Evolutionary conservation across 1,140 invertebrate genomes (phyloP).

Genomic region (Popillia japonica): DNA sequence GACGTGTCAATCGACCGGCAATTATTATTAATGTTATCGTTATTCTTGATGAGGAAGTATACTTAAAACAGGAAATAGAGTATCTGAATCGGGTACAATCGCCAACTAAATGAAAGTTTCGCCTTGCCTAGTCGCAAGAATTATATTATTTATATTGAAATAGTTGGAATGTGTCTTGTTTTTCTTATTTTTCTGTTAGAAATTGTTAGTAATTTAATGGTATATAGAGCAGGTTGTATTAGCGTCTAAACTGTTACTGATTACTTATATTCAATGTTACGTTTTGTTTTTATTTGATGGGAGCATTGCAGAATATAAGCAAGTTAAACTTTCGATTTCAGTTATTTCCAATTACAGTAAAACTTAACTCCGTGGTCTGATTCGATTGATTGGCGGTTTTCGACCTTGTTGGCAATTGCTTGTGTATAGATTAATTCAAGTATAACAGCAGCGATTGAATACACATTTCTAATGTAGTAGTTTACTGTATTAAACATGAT

Average conservation of each 20-base stretch:
- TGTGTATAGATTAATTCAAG: too few relatives aligned
- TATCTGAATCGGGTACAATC: neutral
- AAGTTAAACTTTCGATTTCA: too few relatives aligned
- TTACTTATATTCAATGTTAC: neutral
- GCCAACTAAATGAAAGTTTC: slow-evolving; percentile 14
- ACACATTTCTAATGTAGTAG: too few relatives aligned
- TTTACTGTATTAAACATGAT: too few relatives aligned
- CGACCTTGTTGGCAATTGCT: too few relatives aligned
- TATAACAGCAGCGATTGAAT: too few relatives aligned
- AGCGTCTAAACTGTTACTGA: neutral
- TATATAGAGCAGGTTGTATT: neutral
- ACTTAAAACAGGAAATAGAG: slow-evolving; percentile 5
- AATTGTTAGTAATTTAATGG: neutral
- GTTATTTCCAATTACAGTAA: too few relatives aligned
- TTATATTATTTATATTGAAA: slow-evolving; percentile 21
- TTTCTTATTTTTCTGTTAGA: slow-evolving; percentile 1
- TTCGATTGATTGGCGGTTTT: too few relatives aligned
- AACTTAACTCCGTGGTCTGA: too few relatives aligned
- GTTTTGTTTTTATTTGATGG: neutral
- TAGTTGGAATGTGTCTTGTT: neutral
- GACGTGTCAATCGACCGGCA: neutral
- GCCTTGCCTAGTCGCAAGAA: neutral
- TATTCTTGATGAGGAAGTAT: slow-evolving; percentile 13
- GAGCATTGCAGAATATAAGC: too few relatives aligned
- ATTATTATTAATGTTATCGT: slow-evolving; percentile 24